A percentile compares a stretch with the other conserved stretches of the same genome.
These are phyloP conservation scores for Lacerta viridis DNA, from an alignment of 2,797 vertebrate genomes.

Conservation along the genomic window DNA sequence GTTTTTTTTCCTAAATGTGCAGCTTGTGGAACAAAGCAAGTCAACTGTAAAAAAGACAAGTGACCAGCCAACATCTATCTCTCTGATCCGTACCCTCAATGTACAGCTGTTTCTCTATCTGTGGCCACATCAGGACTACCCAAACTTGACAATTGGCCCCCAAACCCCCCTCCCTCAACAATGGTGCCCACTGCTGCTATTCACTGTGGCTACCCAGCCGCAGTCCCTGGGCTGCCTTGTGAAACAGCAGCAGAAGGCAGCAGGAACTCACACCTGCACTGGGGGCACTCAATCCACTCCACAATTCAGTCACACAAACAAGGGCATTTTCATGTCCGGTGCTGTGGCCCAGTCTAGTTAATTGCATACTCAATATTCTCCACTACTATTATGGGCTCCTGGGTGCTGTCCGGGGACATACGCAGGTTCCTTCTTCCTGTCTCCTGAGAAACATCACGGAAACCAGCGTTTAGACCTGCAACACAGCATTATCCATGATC, in stretches of 20 bases:
- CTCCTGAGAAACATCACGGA: background rate
- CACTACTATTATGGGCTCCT: background rate
- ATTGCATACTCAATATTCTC: background rate
- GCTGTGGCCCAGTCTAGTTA: too few relatives aligned
- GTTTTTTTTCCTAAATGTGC: slow-evolving; percentile 72
- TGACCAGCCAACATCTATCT: slow-evolving; percentile 74
- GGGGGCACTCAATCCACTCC: too few relatives aligned
- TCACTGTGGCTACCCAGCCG: background rate
- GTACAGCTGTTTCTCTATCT: background rate
- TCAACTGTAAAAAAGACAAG: slow-evolving; percentile 77
- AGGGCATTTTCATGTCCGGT: background rate
- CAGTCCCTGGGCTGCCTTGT: background rate
- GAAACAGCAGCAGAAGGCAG: background rate
- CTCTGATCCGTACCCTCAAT: slow-evolving; percentile 34
- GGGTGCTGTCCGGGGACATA: background rate
- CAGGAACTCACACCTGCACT: background rate
- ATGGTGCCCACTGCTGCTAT: background rate
- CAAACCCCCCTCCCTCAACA: too few relatives aligned
- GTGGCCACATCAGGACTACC: too few relatives aligned
- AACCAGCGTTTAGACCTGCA: slow-evolving; percentile 32
- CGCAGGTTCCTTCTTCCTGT: background rate
- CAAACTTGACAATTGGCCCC: too few relatives aligned
- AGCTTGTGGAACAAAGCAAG: slow-evolving; percentile 71
- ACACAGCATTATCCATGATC: background rate
- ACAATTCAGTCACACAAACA: background rate